phyloP scores from a whole-genome alignment of 53 echinoderm and acorn worm genomes.

The Antedon mediterranea region DNA sequence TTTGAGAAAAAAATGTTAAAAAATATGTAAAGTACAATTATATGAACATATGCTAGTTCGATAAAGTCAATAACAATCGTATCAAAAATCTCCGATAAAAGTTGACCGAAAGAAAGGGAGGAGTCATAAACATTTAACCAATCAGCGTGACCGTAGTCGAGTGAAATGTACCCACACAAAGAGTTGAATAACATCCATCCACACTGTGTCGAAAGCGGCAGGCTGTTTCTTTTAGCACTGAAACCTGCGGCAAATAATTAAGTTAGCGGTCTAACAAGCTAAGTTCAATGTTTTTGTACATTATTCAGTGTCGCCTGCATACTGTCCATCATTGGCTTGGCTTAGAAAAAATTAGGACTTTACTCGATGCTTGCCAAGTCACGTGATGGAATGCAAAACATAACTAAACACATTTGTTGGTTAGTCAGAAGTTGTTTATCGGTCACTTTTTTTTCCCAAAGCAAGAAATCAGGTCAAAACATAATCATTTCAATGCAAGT shows the following conservation, averaged over 20 bases:
- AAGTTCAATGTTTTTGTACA: neutral
- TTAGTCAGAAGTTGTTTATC: neutral
- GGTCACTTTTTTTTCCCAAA: neutral
- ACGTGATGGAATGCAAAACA: neutral
- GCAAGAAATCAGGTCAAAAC: neutral
- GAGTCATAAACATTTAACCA: neutral
- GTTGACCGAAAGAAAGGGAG: neutral
- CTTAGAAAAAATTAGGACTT: slow-evolving; percentile 1
- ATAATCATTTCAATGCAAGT: neutral
- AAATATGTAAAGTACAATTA: no score
- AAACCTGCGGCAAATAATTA: neutral
- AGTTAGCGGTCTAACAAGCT: neutral
- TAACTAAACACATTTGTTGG: neutral
- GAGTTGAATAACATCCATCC: neutral
- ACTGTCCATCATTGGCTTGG: neutral
- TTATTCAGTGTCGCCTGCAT: neutral
- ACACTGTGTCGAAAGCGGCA: neutral
- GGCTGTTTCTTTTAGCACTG: neutral
- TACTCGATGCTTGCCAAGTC: neutral
- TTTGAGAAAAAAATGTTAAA: no score
- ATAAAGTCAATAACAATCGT: no score
- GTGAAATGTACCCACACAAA: neutral
- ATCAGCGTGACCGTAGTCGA: no score
- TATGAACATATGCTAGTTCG: no score
- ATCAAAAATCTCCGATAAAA: no score